A percentile compares a stretch with the other conserved stretches of the same genome.
These are phyloP conservation scores for Scomber scombrus DNA, from an alignment of 2,113 vertebrate genomes.

Conservation along the genomic window DNA sequence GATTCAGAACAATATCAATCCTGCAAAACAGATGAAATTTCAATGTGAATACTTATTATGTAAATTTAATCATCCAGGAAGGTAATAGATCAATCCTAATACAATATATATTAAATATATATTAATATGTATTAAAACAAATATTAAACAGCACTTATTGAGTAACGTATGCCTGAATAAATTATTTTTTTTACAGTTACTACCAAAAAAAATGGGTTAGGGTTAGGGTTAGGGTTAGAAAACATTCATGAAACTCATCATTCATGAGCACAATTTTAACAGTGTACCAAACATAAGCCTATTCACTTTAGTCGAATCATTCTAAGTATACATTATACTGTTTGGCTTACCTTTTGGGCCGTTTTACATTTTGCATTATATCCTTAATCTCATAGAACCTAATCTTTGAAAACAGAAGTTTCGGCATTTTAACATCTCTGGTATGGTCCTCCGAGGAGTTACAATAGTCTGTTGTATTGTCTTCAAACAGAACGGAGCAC, in stretches of 20 bases:
- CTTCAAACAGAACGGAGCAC: background rate
- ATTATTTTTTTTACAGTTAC: too few species aligned
- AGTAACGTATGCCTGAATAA: too few species aligned
- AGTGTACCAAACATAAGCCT: background rate
- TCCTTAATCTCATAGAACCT: slow-evolving; percentile 69
- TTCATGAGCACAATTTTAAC: background rate
- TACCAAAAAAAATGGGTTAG: too few species aligned
- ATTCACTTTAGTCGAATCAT: background rate
- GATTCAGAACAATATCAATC: slow-evolving; percentile 61
- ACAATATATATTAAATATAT: background rate
- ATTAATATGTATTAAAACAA: background rate
- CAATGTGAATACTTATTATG: background rate
- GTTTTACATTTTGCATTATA: slow-evolving; percentile 65
- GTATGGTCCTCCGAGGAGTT: background rate
- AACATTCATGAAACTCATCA: too few species aligned
- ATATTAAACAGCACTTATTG: too few species aligned
- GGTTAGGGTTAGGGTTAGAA: too few species aligned
- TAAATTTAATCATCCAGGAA: too few species aligned
- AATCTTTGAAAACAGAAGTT: slow-evolving; percentile 73
- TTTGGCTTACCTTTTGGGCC: slow-evolving; percentile 68
- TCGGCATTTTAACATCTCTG: slow-evolving; percentile 72
- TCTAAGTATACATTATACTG: background rate
- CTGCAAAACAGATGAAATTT: slow-evolving; percentile 39
- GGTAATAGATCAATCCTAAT: too few species aligned
- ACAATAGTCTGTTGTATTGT: background rate